phyloP scores from a whole-genome alignment of 2,797 vertebrate genomes.

The Chaenodraco wilsoni region DNA sequence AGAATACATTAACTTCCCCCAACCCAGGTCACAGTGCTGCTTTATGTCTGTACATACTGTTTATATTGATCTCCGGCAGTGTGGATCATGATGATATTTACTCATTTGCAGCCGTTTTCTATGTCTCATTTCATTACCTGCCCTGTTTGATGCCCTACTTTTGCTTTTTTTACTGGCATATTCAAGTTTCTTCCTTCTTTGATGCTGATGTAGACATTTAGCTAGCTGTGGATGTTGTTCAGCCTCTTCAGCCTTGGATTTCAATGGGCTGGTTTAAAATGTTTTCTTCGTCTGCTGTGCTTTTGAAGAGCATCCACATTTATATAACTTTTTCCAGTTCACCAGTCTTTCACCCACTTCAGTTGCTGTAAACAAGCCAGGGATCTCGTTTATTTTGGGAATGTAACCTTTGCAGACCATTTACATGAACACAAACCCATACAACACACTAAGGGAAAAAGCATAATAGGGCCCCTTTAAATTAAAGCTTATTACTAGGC shows the following conservation, averaged over 20 bases:
- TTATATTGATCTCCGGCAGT: neutral
- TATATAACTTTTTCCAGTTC: neutral
- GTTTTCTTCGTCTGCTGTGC: conserved; percentile 12
- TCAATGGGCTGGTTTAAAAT: conserved; percentile 22
- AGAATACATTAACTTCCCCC: no score
- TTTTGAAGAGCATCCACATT: conserved; percentile 34
- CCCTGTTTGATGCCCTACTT: neutral
- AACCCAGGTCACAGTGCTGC: neutral
- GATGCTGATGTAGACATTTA: conserved; percentile 24
- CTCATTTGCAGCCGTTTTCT: conserved; percentile 3
- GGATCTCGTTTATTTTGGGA: conserved; percentile 4
- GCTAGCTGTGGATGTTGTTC: neutral
- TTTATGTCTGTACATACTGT: neutral
- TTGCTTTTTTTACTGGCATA: neutral
- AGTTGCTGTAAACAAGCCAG: conserved; percentile 27
- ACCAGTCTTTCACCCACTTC: conserved; percentile 28
- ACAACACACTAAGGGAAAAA: no score
- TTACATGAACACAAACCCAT: no score
- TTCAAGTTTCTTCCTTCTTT: conserved; percentile 33
- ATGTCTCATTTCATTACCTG: conserved; percentile 34
- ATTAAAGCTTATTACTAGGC: no score
- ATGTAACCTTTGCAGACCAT: no score
- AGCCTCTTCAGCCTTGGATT: conserved; percentile 32
- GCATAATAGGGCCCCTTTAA: no score
- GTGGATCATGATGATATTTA: conserved; percentile 1